Evolutionary conservation across 1,140 invertebrate genomes (phyloP).

Genomic region (Pseudoatta argentina): DNA sequence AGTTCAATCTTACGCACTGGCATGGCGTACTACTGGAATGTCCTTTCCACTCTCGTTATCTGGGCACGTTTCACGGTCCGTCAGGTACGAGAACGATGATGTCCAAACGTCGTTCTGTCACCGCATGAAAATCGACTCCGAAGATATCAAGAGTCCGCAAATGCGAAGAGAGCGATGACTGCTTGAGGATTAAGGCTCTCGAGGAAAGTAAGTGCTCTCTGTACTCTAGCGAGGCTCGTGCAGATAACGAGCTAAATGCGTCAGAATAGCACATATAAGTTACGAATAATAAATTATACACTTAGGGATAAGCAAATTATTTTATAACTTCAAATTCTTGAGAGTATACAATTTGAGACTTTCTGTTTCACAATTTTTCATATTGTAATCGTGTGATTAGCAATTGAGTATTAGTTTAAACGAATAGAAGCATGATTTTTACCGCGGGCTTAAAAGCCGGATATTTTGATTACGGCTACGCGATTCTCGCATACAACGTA

Average conservation of each 20-base stretch:
- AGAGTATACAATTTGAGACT: neutral
- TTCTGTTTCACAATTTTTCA: slow-evolving; percentile 16
- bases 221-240: neutral
- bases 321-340: neutral
- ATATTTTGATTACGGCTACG: slow-evolving; percentile 33
- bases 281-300: neutral
- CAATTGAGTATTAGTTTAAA: neutral
- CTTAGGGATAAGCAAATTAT: neutral
- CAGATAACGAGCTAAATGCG: neutral
- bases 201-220: slow-evolving; percentile 22
- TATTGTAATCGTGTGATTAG: neutral
- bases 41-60: slow-evolving; percentile 78
- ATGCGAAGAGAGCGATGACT: slow-evolving; percentile 45
- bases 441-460: slow-evolving; percentile 35
- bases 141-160: slow-evolving; percentile 33
- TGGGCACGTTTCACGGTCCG: slow-evolving; percentile 73
- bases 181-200: slow-evolving; percentile 28
- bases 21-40: slow-evolving; percentile 68
- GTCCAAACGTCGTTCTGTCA: slow-evolving; percentile 55
- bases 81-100: slow-evolving; percentile 71
- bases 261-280: neutral
- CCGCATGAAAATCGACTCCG: slow-evolving; percentile 68
- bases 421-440: slow-evolving; percentile 13
- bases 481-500: neutral
- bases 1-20: slow-evolving; percentile 35